Evolutionary conservation across 1,140 invertebrate genomes (phyloP).

Genomic region (Pentalonia nigronervosa): DNA sequence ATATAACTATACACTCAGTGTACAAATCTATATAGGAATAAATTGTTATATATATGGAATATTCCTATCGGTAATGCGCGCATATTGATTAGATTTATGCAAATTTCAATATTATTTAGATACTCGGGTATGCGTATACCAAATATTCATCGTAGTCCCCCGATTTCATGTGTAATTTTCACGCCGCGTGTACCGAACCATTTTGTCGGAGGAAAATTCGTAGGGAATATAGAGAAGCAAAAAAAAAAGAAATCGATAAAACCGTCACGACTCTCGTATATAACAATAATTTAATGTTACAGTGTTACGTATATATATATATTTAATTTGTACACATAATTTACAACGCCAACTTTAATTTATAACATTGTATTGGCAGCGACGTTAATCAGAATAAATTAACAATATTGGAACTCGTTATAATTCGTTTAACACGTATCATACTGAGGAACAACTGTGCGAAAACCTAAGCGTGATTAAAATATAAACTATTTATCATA

Average conservation of each 20-base stretch:
- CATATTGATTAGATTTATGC: not conserved
- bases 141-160: not conserved
- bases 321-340: not conserved
- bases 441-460: not conserved
- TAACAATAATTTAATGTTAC: not conserved
- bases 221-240: not conserved
- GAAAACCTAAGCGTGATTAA: slow-evolving; percentile 3
- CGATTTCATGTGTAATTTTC: not conserved
- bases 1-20: not conserved
- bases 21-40: not conserved
- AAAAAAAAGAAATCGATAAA: not conserved
- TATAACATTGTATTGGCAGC: not conserved
- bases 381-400: not conserved
- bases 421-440: not conserved
- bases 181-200: not conserved
- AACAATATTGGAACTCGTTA: not conserved
- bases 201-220: not conserved
- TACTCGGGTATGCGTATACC: not conserved
- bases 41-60: not conserved
- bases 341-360: not conserved
- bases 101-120: not conserved
- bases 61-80: not conserved
- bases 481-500: not conserved
- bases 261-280: not conserved
- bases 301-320: not conserved